These are phyloP conservation scores for Tinamus guttatus DNA, from an alignment of 2,113 vertebrate genomes.

Conservation along the genomic window DNA sequence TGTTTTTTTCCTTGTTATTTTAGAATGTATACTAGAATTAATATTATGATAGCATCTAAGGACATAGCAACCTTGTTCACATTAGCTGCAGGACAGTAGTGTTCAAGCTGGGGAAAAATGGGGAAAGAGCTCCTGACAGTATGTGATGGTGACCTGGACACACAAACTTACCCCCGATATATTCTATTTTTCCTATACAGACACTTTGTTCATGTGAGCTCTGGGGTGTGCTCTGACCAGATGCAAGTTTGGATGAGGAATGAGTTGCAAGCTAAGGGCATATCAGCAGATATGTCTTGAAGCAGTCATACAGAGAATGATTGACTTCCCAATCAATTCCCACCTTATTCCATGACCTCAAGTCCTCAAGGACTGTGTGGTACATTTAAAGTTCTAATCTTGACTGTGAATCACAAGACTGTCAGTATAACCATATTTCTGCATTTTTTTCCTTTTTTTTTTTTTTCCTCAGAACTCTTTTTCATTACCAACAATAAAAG, in stretches of 20 bases:
- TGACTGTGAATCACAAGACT: not conserved
- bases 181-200: not conserved
- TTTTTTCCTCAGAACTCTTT: not conserved
- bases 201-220: rapidly evolving
- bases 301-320: not conserved
- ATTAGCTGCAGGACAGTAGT: not conserved
- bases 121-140: too few species aligned
- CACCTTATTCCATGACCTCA: not conserved
- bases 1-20: slow-evolving; percentile 21
- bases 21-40: not conserved
- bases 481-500: not conserved
- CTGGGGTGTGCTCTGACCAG: rapidly evolving
- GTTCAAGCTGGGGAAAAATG: not conserved
- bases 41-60: slow-evolving; percentile 17
- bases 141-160: not conserved
- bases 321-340: not conserved
- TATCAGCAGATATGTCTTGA: not conserved
- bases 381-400: not conserved
- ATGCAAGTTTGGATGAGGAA: not conserved
- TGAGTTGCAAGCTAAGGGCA: not conserved
- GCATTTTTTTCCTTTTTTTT: rapidly evolving
- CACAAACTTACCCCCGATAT: not conserved
- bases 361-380: not conserved
- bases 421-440: not conserved
- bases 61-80: not conserved